Base-by-base conservation (phyloP, 2,113 vertebrate species). In the Puffinus mauretanicus region DNA sequence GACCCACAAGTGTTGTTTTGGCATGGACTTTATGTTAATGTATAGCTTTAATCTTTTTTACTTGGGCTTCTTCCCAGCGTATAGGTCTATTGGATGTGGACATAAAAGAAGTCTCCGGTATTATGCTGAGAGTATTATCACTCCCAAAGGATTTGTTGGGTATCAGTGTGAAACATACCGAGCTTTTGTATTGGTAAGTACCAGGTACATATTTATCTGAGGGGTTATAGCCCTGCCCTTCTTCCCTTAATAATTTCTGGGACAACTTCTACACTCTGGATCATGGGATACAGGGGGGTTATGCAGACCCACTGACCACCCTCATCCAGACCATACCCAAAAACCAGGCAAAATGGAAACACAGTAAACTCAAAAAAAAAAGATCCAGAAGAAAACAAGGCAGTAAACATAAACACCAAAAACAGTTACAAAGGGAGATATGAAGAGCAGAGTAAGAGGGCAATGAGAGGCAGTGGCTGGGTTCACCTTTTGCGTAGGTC, bases 31-130 rank as follows among this genome's bases (percentile, higher is more conserved):
- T 11, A 51, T 16, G 2, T 42, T 49, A 27, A 17, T 8, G 2
- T 16, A 47, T 29, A 32, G 8, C 11, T 88, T 78, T 81, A 54
- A 79, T 17, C 2, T 47, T 81, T 78, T 67, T 57, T 25, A 26
- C 6, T 6, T 54, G 72, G 8, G 2, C 16, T 22, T n/a, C 67
- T 71, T 27, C 15, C 12, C 49, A 97, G 96, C 27, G 19, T 96
- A 94, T 1, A 61, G 86, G 64, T 58, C 90, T 72, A 11, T 95
- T 54, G 96, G 96, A 64, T 97, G 96, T 76, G 96, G 90, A 22
- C 96, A 97, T 52, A 96, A 96, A 92, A 96, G 96, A 86, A 96
- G 96, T 40, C 93, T 97, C 75, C 66, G 21, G 19, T 97, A 97
- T 55, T 97, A 97, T 22, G 90, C 94, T 82, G 97, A 97, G 71